Percentiles rank a stretch among this genome's conserved stretches.
Evolutionary conservation across 2,113 vertebrate genomes (phyloP).

Genomic region (Synchiropus splendidus): DNA sequence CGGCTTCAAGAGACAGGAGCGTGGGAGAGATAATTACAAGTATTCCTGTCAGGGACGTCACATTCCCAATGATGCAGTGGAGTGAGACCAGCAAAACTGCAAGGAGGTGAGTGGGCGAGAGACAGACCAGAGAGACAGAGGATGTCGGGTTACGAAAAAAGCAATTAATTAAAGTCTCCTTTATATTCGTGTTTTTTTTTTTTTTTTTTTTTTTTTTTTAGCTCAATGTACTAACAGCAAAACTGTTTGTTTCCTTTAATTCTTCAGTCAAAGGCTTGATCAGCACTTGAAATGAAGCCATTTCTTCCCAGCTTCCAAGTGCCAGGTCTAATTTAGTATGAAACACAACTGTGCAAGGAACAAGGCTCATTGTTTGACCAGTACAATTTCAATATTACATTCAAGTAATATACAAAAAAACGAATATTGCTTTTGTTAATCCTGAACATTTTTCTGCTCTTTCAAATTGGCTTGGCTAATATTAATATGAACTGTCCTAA

Average conservation of each 20-base stretch:
- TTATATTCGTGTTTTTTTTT: slow-evolving; percentile 15
- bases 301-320: too few relatives aligned
- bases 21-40: slow-evolving; percentile 59
- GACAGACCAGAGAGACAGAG: slow-evolving; percentile 27
- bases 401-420: too few relatives aligned
- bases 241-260: background rate
- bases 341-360: too few relatives aligned
- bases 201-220: slow-evolving; percentile 10
- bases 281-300: too few relatives aligned
- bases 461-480: too few relatives aligned
- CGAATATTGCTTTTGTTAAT: too few relatives aligned
- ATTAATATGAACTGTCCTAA: too few relatives aligned
- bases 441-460: too few relatives aligned
- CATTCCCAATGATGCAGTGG: slow-evolving; percentile 51
- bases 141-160: slow-evolving; percentile 30
- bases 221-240: slow-evolving; percentile 1
- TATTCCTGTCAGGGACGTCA: slow-evolving; percentile 56
- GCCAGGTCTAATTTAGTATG: too few relatives aligned
- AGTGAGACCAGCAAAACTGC: slow-evolving; percentile 38
- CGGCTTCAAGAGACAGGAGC: slow-evolving; percentile 22
- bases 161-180: slow-evolving; percentile 40
- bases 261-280: too few relatives aligned
- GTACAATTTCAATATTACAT: too few relatives aligned
- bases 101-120: slow-evolving; percentile 43
- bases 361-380: too few relatives aligned